Evolutionary conservation across 2,113 vertebrate genomes (phyloP).

Genomic region (Podiceps cristatus): DNA sequence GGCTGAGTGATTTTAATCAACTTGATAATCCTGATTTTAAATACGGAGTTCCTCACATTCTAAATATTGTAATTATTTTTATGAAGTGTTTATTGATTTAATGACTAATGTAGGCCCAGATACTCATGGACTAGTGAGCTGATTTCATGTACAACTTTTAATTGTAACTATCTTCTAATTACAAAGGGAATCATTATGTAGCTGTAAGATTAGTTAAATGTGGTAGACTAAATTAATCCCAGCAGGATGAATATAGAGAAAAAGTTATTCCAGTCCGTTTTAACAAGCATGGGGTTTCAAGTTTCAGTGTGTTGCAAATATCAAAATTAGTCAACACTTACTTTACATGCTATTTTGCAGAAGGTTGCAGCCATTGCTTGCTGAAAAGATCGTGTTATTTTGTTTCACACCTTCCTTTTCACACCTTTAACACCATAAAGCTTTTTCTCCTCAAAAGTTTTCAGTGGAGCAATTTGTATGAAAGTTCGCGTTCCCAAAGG

Average conservation of each 20-base stretch:
- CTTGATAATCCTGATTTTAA: background rate
- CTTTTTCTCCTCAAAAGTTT: background rate
- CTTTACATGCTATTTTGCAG: background rate
- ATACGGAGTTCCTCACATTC: background rate
- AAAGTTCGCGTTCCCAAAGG: background rate
- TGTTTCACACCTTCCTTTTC: background rate
- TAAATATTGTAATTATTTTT: background rate
- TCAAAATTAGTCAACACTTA: background rate
- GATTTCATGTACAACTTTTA: background rate
- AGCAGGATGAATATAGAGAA: background rate
- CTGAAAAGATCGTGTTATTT: background rate
- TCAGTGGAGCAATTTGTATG: background rate
- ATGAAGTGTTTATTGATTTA: background rate
- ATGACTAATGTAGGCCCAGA: background rate
- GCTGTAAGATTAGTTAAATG: background rate
- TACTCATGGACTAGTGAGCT: background rate
- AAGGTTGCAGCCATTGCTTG: background rate
- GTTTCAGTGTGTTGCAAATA: background rate
- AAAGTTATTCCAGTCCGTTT: background rate
- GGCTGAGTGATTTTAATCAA: background rate
- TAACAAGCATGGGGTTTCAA: background rate
- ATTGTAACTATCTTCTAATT: background rate
- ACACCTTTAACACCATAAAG: background rate
- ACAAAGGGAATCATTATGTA: background rate
- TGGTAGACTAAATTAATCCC: conserved; percentile 2